Evolutionary conservation across 2,113 vertebrate genomes (phyloP).

Genomic region (Protobothrops flavoviridis): DNA sequence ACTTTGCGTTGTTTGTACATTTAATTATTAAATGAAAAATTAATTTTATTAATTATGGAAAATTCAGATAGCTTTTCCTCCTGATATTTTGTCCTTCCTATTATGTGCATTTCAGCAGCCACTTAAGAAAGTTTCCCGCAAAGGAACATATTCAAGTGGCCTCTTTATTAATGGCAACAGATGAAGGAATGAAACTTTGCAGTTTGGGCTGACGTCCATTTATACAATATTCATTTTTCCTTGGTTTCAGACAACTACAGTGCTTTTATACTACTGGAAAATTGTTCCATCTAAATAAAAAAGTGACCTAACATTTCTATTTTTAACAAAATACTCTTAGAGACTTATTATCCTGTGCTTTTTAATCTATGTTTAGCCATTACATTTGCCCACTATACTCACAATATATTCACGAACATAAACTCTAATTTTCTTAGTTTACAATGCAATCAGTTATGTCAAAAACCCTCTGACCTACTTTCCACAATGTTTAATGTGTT

Average conservation of each 20-base stretch:
- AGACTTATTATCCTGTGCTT: slow-evolving; percentile 62
- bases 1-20: not conserved
- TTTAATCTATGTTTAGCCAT: slow-evolving; percentile 61
- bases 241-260: slow-evolving; percentile 50
- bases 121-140: slow-evolving; percentile 29
- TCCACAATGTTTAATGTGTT: slow-evolving; percentile 38
- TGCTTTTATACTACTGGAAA: slow-evolving; percentile 68
- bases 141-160: slow-evolving; percentile 11
- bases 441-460: slow-evolving; percentile 29
- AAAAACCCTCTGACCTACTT: slow-evolving; percentile 40
- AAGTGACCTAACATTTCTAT: slow-evolving; percentile 45
- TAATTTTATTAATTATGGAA: not conserved
- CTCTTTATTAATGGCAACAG: slow-evolving; percentile 47
- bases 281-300: slow-evolving; percentile 49
- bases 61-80: not conserved
- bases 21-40: not conserved
- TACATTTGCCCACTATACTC: slow-evolving; percentile 44
- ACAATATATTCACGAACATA: slow-evolving; percentile 60
- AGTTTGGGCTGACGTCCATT: slow-evolving; percentile 58
- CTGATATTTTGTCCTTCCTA: slow-evolving; percentile 4
- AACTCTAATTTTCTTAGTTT: slow-evolving; percentile 56
- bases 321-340: slow-evolving; percentile 65
- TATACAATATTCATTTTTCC: slow-evolving; percentile 55
- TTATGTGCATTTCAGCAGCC: slow-evolving; percentile 34
- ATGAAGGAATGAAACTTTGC: slow-evolving; percentile 51